Conservation (phyloP, 2,888 invertebrate genomes). For the Nephrotoma flavescens region DNA sequence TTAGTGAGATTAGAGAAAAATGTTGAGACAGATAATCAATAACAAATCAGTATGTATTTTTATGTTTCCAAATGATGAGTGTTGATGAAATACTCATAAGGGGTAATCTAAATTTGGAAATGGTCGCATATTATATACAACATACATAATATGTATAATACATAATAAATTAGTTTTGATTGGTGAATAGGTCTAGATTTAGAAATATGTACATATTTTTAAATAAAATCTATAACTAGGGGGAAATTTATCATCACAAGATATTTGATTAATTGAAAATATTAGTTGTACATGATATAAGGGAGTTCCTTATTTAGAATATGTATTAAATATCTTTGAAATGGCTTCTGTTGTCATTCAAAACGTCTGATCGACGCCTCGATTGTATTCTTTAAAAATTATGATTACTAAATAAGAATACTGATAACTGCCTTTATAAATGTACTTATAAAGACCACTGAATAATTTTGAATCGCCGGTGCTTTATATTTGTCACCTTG, state of each 20-base stretch:
- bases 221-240: background rate
- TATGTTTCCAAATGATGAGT: background rate
- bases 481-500: too few species aligned
- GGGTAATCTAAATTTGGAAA: background rate
- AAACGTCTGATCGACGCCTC: too few species aligned
- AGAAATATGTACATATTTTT: background rate
- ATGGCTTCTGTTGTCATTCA: too few species aligned
- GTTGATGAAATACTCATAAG: background rate
- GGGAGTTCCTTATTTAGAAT: too few species aligned
- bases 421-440: too few species aligned
- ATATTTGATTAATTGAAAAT: background rate
- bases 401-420: too few species aligned
- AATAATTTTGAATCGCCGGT: too few species aligned
- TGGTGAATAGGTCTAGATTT: background rate
- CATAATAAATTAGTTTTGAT: background rate
- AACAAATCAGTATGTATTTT: background rate
- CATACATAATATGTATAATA: background rate
- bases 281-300: background rate
- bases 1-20: background rate
- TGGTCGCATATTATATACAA: background rate
- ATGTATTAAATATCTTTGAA: too few species aligned
- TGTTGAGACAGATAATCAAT: background rate
- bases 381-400: too few species aligned
- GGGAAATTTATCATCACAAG: background rate
- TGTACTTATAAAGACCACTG: too few species aligned